phyloP scores from a whole-genome alignment of 2,888 invertebrate genomes.

The Chrysina gloriosa region DNA sequence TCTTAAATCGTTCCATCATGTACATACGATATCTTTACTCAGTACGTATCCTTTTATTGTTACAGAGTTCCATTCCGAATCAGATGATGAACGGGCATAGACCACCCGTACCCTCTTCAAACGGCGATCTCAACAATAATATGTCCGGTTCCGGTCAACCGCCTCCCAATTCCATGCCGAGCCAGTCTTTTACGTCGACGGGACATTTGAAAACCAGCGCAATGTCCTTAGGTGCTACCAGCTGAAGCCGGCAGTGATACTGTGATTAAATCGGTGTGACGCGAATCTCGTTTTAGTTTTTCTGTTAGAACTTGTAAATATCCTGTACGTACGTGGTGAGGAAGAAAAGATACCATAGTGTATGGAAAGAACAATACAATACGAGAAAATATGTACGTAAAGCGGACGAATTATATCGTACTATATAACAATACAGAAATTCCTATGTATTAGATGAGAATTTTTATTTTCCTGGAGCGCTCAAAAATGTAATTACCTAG shows the following conservation, averaged over 20 bases:
- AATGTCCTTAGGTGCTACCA: conserved; percentile 72
- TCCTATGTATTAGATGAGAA: conserved; percentile 4
- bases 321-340: conserved; percentile 8
- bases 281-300: conserved; percentile 25
- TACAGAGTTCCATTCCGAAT: conserved; percentile 60
- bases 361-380: neutral
- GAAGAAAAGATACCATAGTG: too few species aligned
- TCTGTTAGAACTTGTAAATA: conserved; percentile 22
- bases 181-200: conserved; percentile 69
- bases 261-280: conserved; percentile 39
- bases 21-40: neutral
- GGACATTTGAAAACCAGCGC: conserved; percentile 62
- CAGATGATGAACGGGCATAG: conserved; percentile 70
- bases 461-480: conserved; percentile 14
- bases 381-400: neutral
- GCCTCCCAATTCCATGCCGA: conserved; percentile 61
- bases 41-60: conserved; percentile 43
- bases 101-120: conserved; percentile 62
- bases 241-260: conserved; percentile 68
- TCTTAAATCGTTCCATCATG: neutral
- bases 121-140: conserved; percentile 77
- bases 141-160: conserved; percentile 69
- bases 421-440: neutral
- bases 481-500: neutral
- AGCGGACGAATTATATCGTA: neutral